Percentiles rank a stretch among this genome's conserved stretches.
Conservation (phyloP, 2,113 vertebrate species). For the Lagopus muta region DNA sequence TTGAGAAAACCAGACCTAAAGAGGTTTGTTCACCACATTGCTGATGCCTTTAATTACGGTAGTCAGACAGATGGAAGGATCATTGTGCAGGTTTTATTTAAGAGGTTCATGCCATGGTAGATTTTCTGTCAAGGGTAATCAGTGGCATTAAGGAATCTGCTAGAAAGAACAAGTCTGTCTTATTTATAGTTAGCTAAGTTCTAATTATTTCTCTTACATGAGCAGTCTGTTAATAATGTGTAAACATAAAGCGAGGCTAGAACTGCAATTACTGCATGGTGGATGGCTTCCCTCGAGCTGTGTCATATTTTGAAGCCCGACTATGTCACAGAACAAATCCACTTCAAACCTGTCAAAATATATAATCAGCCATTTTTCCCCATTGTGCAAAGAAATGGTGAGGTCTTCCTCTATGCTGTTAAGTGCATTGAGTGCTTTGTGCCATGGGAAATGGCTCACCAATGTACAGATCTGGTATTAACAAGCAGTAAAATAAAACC, state of each 20-base stretch:
- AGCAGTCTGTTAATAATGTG: constrained; percentile 53
- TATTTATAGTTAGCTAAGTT: constrained; percentile 71
- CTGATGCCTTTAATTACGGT: constrained; percentile 71
- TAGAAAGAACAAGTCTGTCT: constrained; percentile 74
- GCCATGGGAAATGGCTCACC: not conserved
- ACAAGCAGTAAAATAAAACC: not conserved
- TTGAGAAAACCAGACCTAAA: constrained; percentile 68
- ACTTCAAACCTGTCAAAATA: not conserved
- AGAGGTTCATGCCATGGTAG: constrained; percentile 56
- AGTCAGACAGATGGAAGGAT: constrained; percentile 79
- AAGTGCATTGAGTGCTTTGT: not conserved
- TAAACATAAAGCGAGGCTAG: constrained; percentile 53
- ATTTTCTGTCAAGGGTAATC: constrained; percentile 69
- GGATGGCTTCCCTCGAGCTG: not conserved
- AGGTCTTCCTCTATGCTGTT: not conserved
- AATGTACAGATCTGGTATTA: not conserved
- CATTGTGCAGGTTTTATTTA: constrained; percentile 72
- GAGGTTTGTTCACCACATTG: constrained; percentile 64
- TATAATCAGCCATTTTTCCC: not conserved
- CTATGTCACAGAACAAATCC: not conserved
- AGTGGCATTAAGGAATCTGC: constrained; percentile 69
- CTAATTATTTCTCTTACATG: constrained; percentile 71
- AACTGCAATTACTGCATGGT: constrained; percentile 17
- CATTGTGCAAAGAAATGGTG: not conserved
- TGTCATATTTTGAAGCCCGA: not conserved